phyloP scores from a whole-genome alignment of 2,113 vertebrate genomes.

The Mandrillus leucophaeus region DNA sequence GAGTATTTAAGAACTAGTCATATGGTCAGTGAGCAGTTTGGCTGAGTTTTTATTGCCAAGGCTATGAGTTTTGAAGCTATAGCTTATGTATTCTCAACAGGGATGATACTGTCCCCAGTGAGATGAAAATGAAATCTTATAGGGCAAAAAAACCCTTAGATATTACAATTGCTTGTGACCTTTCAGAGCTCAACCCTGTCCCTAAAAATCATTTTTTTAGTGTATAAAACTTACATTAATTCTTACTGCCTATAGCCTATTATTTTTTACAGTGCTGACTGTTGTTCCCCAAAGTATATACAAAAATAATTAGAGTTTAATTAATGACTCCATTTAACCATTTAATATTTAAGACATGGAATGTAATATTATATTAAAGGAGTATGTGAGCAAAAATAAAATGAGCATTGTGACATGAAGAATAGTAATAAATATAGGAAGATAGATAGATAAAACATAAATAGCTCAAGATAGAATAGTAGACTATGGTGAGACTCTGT shows the following conservation, averaged over 20 bases:
- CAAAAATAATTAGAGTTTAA: background rate
- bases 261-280: background rate
- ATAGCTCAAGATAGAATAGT: background rate
- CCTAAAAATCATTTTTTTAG: background rate
- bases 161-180: background rate
- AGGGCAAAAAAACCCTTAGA: background rate
- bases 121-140: background rate
- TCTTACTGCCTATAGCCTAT: background rate
- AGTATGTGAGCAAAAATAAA: background rate
- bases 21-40: background rate
- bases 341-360: background rate
- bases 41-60: background rate
- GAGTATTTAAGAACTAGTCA: background rate
- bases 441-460: background rate
- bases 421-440: background rate
- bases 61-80: background rate
- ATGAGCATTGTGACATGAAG: background rate
- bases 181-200: background rate
- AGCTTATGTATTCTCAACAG: background rate
- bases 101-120: background rate
- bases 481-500: background rate
- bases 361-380: background rate
- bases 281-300: background rate
- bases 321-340: background rate
- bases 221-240: background rate